Evolutionary conservation across 2,797 vertebrate genomes (phyloP), one percentile per base, ranked within the genome.

Genomic region (Melanogrammus aeglefinus): DNA sequence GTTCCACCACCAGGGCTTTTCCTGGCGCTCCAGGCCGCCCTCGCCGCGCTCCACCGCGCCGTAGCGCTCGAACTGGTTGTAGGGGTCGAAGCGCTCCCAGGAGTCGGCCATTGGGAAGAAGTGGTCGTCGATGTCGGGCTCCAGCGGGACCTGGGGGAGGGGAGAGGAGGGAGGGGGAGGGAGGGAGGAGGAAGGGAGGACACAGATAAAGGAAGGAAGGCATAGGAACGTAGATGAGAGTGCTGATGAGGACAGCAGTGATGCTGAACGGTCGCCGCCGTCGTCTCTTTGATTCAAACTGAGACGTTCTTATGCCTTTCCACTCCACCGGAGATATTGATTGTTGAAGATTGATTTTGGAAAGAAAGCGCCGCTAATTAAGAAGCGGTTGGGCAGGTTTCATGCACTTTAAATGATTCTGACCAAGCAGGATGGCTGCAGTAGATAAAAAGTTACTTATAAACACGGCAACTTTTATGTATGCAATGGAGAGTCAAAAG

Each of bases 1-100:
- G 16, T 93, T 92, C 98, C 98, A 99, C 98, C 97, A 99, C 97
- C 97, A 99, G 0, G 97, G 98, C 84, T 97, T 99, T 86, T 96
- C 95, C 92, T 94, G 16, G 73, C 85, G 93, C 88, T 82, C 90
- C 81, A 88, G 87, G 35, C 84, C 92, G 0, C 82, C 85, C 72
- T 92, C 91, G 0, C 73, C 80, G 1, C 74, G 76, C 6, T 88
- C 86, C 10, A 83, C 77, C 66, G 89, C 85, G 0, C 77, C 77
- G 81, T 94, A 88, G 73, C 91, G 94, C 83, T 95, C 93, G 47
- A 95, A 96, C 51, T 95, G 93, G 83, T 96, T 96, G 79, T 94
- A 94, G 0, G 95, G 95, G 80, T 96, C 95, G 0, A 94, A 91
- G 0, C 88, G 94, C 13, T 95, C 93, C 0, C 95, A 93, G 0